phyloP scores from a whole-genome alignment of 2,888 invertebrate species.

The Drosophila mulleri region DNA sequence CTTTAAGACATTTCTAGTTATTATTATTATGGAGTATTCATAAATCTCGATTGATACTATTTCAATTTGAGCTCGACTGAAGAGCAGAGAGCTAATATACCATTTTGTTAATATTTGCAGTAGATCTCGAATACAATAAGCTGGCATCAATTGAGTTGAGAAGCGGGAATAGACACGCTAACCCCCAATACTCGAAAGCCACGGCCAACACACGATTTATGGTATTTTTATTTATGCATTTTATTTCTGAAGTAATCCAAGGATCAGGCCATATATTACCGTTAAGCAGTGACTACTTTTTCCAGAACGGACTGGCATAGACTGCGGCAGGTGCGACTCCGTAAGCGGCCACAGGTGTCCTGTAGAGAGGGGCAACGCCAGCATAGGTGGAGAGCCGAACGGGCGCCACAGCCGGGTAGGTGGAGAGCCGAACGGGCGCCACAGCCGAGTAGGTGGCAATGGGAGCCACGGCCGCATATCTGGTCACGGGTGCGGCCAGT shows the following conservation, averaged over 20 bases:
- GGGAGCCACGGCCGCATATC: conserved; percentile 41
- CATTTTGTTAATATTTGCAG: too few relatives aligned
- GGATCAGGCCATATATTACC: neutral
- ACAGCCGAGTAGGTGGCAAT: conserved; percentile 41
- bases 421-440: conserved; percentile 40
- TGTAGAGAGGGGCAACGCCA: conserved; percentile 21
- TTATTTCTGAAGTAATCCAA: conserved; percentile 25
- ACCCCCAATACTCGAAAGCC: neutral
- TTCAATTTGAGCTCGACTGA: too few relatives aligned
- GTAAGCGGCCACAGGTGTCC: conserved; percentile 41
- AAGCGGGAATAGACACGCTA: conserved; percentile 42
- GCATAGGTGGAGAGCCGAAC: conserved; percentile 19
- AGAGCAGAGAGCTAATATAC: neutral
- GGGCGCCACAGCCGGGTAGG: conserved; percentile 38
- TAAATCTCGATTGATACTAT: neutral
- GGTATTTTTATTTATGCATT: conserved; percentile 14
- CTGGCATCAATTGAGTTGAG: conserved; percentile 51
- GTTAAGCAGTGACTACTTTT: conserved; percentile 19
- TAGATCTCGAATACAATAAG: neutral
- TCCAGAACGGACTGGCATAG: conserved; percentile 29
- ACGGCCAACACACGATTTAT: neutral
- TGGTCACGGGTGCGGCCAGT: conserved; percentile 42
- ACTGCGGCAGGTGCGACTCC: conserved; percentile 29
- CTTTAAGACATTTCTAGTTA: too few relatives aligned
- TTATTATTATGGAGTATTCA: neutral